Conservation (phyloP, 37 sponge, comb jelly and placozoan species). For the Chondrosia reniformis region DNA sequence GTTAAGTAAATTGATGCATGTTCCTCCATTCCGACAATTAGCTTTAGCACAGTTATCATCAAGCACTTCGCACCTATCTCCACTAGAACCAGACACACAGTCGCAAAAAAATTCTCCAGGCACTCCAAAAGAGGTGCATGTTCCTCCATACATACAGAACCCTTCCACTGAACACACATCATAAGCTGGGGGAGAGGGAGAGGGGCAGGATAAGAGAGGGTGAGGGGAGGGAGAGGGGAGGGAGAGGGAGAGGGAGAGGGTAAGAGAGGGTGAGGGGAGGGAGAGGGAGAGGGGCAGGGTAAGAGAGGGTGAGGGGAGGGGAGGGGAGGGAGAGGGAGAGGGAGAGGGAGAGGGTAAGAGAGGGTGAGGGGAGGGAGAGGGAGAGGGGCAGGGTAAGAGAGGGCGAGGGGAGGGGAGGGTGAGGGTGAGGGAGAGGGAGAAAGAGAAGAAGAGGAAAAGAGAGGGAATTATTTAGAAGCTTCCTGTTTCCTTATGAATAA, state of each 20-base stretch:
- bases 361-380: not conserved
- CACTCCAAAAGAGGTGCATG: not conserved
- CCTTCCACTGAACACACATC: not conserved
- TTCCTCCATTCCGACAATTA: conserved; percentile 25
- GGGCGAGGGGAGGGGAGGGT: not conserved
- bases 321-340: not conserved
- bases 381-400: not conserved
- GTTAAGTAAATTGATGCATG: conserved; percentile 5
- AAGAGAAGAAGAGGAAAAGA: too few relatives aligned
- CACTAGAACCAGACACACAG: conserved; percentile 41
- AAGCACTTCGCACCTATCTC: conserved; percentile 24
- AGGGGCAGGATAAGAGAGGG: not conserved
- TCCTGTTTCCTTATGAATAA: too few relatives aligned
- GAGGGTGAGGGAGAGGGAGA: not conserved
- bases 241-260: not conserved
- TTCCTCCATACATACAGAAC: conserved; percentile 12
- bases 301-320: not conserved
- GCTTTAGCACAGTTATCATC: conserved; percentile 40
- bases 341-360: not conserved
- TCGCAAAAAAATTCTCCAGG: conserved; percentile 25
- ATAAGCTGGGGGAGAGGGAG: not conserved
- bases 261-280: not conserved
- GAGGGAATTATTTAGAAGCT: too few relatives aligned
- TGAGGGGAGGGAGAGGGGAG: not conserved
- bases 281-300: not conserved